Evolutionary conservation across 2,888 invertebrate species (phyloP).

Genomic region (Pterostichus niger): DNA sequence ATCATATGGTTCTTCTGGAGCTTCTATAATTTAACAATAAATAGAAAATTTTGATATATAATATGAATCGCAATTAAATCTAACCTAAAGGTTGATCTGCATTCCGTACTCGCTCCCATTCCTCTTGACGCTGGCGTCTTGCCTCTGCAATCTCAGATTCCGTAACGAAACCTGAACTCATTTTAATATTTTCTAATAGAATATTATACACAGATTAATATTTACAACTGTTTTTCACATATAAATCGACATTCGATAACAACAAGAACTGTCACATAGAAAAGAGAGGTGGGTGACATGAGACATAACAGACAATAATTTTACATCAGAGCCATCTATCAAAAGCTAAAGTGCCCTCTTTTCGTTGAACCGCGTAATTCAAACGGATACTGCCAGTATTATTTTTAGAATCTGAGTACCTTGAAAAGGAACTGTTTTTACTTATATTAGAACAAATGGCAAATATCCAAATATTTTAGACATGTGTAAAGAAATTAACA

Average conservation of each 20-base stretch:
- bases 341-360: neutral
- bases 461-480: slow-evolving; percentile 29
- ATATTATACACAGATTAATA: neutral
- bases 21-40: slow-evolving; percentile 80
- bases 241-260: slow-evolving; percentile 10
- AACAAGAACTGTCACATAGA: no score
- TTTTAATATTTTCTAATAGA: slow-evolving; percentile 73
- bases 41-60: slow-evolving; percentile 52
- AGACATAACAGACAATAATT: neutral
- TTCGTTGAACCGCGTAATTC: neutral
- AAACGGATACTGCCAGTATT: neutral
- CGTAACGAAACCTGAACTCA: slow-evolving; percentile 96
- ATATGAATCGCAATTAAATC: slow-evolving; percentile 66
- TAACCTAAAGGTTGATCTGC: slow-evolving; percentile 94
- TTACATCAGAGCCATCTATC: neutral
- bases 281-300: no score
- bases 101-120: slow-evolving; percentile 97
- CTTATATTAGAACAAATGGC: slow-evolving; percentile 17
- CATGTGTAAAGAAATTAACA: slow-evolving; percentile 19
- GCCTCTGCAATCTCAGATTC: slow-evolving; percentile 92
- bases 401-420: neutral
- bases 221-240: slow-evolving; percentile 39
- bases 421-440: slow-evolving; percentile 42
- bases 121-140: slow-evolving; percentile 90
- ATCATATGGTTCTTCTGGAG: slow-evolving; percentile 92